A percentile compares a stretch with the other conserved stretches of the same genome.
These are phyloP conservation scores for Brachymystax lenok DNA, from an alignment of 2,797 vertebrate genomes.

Conservation along the genomic window DNA sequence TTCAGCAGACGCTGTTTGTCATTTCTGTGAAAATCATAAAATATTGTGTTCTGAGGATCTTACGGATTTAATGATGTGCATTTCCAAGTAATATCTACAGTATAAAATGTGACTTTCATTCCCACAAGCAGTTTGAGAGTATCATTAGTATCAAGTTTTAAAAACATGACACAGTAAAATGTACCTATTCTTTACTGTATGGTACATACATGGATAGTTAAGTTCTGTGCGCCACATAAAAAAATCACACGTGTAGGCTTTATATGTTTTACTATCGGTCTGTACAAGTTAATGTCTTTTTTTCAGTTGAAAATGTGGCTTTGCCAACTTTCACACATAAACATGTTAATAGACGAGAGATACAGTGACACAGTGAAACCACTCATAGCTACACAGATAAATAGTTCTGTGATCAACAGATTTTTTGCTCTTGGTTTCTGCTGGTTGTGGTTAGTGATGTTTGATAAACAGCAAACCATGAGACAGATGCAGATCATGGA, in stretches of 20 bases:
- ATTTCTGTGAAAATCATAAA: constrained; percentile 55
- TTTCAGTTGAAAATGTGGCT: too few relatives aligned
- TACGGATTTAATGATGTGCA: constrained; percentile 58
- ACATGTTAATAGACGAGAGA: neutral
- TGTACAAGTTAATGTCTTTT: too few relatives aligned
- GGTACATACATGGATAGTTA: neutral
- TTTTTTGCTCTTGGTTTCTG: neutral
- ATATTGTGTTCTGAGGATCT: constrained; percentile 40
- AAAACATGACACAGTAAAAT: neutral
- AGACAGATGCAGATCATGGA: neutral
- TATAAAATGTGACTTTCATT: constrained; percentile 50
- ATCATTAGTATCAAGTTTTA: neutral
- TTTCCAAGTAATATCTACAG: constrained; percentile 59
- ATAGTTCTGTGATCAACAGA: too few relatives aligned
- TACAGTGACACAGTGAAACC: neutral
- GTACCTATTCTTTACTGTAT: neutral
- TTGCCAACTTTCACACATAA: neutral
- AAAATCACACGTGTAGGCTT: too few relatives aligned
- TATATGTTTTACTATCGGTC: neutral
- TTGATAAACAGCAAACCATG: neutral
- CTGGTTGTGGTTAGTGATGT: neutral
- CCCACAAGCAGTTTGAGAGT: constrained; percentile 52
- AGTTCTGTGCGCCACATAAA: neutral
- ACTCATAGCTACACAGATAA: neutral
- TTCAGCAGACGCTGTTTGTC: constrained; percentile 40